Evolutionary conservation across 1,140 invertebrate genomes (phyloP), one percentile per base, ranked within the genome.

Genomic region (Orius insidiosus): DNA sequence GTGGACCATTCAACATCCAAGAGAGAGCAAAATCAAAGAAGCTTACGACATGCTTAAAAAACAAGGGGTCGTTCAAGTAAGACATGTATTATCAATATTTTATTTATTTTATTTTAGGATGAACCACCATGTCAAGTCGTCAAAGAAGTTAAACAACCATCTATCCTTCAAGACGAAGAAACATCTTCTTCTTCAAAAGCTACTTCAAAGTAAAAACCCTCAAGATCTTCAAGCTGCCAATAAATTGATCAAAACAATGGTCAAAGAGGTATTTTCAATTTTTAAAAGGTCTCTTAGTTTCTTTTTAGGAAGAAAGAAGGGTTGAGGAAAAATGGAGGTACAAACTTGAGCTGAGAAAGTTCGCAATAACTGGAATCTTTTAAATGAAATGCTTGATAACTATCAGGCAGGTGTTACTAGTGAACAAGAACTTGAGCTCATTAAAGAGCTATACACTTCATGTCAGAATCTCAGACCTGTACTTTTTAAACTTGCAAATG

Each of bases 141-240:
- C 7, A 43, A 50, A 30, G 16, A 52, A 1, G 59, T 63, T 14
- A 60, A 63, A 15, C 62, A 60, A 53, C 42, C 62, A 59, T 70
- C 72, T 24, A 73, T 85, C 53, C 89, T 92, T 65, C 82, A 88
- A 56, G 84, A 93, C 69, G 83, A 86, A 56, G 85, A 93, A 60
- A 87, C 85, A 63, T 79, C 85, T 80, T 61, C 60, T 87, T 45
- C 66, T 97, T 16, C 78, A 88, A 56, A 84, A 83, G 60, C 66
- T 97, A 40, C 66, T 97, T 11, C 83, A 88, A 57, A 96, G 92
- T 59, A 94, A 89, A 65, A 87, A 95, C 66, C 86, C 87, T 7
- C 82, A 93, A 60, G 90, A 98, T 67, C 67, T 96, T 5, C 85
- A 94, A 65, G 85, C 88, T 52, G 94, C 94, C 1, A 98, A 97